A percentile compares a stretch with the other conserved stretches of the same genome.
phyloP scores from a whole-genome alignment of 2,113 vertebrate genomes.

The Epinephelus fuscoguttatus region DNA sequence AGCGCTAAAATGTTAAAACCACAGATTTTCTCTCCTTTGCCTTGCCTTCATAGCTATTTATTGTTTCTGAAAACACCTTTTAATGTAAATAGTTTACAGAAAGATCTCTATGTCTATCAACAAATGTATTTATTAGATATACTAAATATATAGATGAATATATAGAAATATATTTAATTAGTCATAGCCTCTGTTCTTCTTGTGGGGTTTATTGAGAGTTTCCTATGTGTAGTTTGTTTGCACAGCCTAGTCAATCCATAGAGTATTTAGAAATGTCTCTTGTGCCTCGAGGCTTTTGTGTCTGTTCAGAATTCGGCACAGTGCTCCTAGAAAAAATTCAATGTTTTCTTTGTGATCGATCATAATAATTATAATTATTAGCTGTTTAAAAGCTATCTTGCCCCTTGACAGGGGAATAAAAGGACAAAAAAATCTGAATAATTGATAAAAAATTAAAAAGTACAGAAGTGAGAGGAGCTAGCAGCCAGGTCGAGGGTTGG shows the following conservation, averaged over 20 bases:
- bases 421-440: slow-evolving; percentile 54
- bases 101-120: slow-evolving; percentile 82
- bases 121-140: slow-evolving; percentile 88
- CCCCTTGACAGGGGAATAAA: slow-evolving; percentile 20
- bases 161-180: slow-evolving; percentile 83
- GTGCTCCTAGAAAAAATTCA: slow-evolving; percentile 59
- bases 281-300: slow-evolving; percentile 76
- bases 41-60: slow-evolving; percentile 78
- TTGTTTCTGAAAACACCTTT: slow-evolving; percentile 76
- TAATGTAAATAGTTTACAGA: slow-evolving; percentile 86
- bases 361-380: slow-evolving; percentile 25
- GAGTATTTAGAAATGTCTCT: slow-evolving; percentile 78
- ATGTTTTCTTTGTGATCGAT: slow-evolving; percentile 66
- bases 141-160: slow-evolving; percentile 80
- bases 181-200: slow-evolving; percentile 79
- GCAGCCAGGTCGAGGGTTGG: background rate
- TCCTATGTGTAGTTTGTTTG: slow-evolving; percentile 80
- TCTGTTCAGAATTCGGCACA: slow-evolving; percentile 67
- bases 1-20: slow-evolving; percentile 41
- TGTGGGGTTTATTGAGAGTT: slow-evolving; percentile 76
- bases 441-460: slow-evolving; percentile 62
- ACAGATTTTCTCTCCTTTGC: slow-evolving; percentile 62
- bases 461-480: slow-evolving; percentile 45
- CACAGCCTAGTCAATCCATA: slow-evolving; percentile 77
- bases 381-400: slow-evolving; percentile 52